A percentile compares a stretch with the other conserved stretches of the same genome.
phyloP scores from a whole-genome alignment of 2,113 vertebrate genomes.

The Barbus barbus region DNA sequence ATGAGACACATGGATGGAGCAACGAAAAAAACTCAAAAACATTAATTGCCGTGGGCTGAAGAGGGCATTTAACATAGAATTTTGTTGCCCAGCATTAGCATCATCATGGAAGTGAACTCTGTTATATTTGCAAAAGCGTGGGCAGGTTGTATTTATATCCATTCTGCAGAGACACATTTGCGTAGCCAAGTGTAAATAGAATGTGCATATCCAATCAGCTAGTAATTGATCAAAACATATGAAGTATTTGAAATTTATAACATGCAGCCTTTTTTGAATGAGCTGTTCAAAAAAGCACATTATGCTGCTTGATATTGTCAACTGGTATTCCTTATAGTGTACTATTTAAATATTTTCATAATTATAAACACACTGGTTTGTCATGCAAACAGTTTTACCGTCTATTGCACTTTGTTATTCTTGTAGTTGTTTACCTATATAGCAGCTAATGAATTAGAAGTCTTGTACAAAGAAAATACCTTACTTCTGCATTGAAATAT shows the following conservation, averaged over 20 bases:
- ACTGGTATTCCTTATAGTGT: not conserved
- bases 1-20: not conserved
- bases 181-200: not conserved
- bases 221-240: not conserved
- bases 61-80: not conserved
- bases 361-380: not conserved
- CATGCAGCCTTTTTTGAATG: not conserved
- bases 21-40: not conserved
- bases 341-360: not conserved
- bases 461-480: too few species aligned
- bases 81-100: not conserved
- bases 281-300: not conserved
- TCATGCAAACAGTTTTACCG: too few species aligned
- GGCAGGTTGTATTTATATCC: not conserved
- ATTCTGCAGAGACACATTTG: not conserved
- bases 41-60: not conserved
- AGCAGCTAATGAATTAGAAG: too few species aligned
- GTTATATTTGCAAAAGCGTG: slow-evolving; percentile 3
- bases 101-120: not conserved
- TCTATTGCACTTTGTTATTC: too few species aligned
- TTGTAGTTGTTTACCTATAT: too few species aligned
- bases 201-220: not conserved
- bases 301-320: not conserved
- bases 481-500: too few species aligned
- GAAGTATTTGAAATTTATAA: not conserved